Evolutionary conservation across 2,888 invertebrate genomes (phyloP).

Genomic region (Eumacrocentrus americanus): DNA sequence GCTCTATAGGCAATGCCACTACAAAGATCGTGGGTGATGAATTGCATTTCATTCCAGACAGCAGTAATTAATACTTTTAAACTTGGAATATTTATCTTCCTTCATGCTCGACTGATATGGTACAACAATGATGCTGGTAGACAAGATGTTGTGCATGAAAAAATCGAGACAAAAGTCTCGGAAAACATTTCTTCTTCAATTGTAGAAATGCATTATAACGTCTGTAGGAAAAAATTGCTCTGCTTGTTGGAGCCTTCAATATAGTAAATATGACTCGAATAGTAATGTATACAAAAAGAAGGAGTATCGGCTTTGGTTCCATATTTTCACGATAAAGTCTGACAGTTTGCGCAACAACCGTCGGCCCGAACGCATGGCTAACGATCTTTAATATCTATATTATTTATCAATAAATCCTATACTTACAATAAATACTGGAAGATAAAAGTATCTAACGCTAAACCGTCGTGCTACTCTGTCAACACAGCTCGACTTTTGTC

Average conservation of each 20-base stretch:
- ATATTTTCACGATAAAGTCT: constrained; percentile 38
- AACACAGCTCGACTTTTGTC: constrained; percentile 28
- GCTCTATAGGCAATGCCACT: constrained; percentile 13
- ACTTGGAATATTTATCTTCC: constrained; percentile 3
- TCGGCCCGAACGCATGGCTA: constrained; percentile 15
- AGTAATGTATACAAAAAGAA: constrained; percentile 25
- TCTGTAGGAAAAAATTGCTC: background rate
- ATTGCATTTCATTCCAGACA: background rate
- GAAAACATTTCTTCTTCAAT: background rate
- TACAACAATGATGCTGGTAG: background rate
- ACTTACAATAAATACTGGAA: constrained; percentile 56
- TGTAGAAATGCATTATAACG: background rate
- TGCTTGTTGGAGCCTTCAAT: background rate
- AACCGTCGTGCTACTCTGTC: constrained; percentile 30
- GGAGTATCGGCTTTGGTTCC: constrained; percentile 43
- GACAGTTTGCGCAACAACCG: constrained; percentile 45
- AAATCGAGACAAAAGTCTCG: background rate
- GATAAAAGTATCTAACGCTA: constrained; percentile 50
- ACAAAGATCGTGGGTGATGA: background rate
- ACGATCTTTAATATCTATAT: constrained; percentile 19
- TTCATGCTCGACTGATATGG: background rate
- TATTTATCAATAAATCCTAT: constrained; percentile 15
- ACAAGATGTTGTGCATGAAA: background rate
- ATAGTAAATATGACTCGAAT: constrained; percentile 6
- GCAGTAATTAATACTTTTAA: background rate